phyloP scores from a whole-genome alignment of 2,797 vertebrate genomes.

The Gallirallus australis region DNA sequence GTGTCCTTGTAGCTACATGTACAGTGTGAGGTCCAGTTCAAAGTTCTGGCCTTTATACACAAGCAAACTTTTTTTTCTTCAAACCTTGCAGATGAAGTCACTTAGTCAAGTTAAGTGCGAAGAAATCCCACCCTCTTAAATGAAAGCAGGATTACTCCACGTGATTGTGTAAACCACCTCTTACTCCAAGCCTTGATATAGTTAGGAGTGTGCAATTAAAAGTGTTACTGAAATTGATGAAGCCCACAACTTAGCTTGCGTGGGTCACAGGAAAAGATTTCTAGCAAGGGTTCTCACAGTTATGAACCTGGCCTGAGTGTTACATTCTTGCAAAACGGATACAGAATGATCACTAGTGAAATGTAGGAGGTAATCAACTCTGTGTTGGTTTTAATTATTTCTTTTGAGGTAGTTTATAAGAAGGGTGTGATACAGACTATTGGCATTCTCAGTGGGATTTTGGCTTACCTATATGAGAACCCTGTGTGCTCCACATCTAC shows the following conservation, averaged over 20 bases:
- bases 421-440: not conserved
- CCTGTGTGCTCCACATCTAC: not conserved
- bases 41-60: not conserved
- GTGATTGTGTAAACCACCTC: not conserved
- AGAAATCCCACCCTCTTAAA: not conserved
- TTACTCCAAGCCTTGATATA: not conserved
- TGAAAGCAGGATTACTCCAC: not conserved
- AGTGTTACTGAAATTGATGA: not conserved
- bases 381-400: not conserved
- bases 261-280: not conserved
- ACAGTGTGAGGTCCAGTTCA: not conserved
- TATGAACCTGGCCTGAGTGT: not conserved
- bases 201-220: too few species aligned
- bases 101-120: not conserved
- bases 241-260: not conserved
- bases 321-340: fast-evolving
- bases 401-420: not conserved
- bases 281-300: not conserved
- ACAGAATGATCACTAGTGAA: not conserved
- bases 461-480: not conserved
- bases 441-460: not conserved
- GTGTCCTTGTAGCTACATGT: not conserved
- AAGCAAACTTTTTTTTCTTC: not conserved
- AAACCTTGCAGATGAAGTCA: not conserved
- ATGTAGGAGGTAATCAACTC: not conserved